Evolutionary conservation across 2,113 vertebrate species (phyloP).

Genomic region (Aepyceros melampus): DNA sequence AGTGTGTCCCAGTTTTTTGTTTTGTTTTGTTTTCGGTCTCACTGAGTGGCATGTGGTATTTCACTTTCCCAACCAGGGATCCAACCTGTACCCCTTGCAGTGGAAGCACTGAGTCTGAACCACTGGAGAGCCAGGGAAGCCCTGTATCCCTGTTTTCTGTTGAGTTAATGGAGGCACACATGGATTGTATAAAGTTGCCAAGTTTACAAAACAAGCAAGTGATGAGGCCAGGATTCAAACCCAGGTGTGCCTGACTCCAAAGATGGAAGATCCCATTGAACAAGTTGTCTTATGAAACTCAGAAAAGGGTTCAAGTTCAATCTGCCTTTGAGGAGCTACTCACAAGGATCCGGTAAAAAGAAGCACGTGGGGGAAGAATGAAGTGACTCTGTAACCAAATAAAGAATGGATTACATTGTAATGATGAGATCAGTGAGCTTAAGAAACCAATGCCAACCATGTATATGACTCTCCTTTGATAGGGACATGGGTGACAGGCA

Average conservation of each 20-base stretch:
- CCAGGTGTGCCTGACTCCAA: neutral
- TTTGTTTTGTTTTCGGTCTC: neutral
- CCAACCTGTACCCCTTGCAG: neutral
- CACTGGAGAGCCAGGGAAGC: neutral
- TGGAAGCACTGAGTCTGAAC: neutral
- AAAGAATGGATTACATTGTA: neutral
- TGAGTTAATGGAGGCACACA: neutral
- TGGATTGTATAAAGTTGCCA: neutral
- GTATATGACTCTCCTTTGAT: neutral
- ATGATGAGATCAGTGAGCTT: neutral
- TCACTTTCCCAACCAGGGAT: neutral
- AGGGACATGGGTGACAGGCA: neutral
- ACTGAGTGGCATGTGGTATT: neutral
- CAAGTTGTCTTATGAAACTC: neutral
- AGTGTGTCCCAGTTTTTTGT: neutral
- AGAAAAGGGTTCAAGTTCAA: neutral
- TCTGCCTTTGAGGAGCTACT: neutral
- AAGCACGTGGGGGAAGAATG: neutral
- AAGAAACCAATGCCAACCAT: neutral
- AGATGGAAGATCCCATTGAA: neutral
- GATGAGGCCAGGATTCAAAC: neutral
- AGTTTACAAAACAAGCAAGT: neutral
- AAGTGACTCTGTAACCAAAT: neutral
- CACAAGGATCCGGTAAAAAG: neutral
- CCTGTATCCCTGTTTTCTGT: neutral